These are phyloP conservation scores for Remorina albescens DNA, from an alignment of 2,797 vertebrate species.

Conservation along the genomic window DNA sequence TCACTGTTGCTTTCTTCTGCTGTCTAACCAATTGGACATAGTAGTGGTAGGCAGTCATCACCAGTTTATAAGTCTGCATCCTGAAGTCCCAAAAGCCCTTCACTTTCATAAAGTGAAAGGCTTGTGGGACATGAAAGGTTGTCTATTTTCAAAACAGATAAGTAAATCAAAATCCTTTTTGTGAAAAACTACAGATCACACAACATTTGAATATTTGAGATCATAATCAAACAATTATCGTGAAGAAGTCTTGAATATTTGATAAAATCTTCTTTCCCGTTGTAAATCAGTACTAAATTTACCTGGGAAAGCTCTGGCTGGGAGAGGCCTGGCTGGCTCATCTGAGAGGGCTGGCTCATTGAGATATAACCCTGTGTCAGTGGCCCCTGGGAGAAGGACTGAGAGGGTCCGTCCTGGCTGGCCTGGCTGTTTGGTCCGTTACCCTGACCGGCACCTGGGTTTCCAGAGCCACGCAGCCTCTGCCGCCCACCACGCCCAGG, in stretches of 20 bases:
- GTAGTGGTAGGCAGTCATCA: too few species aligned
- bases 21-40: too few species aligned
- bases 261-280: background rate
- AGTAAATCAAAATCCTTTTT: background rate
- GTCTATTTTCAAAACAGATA: too few species aligned
- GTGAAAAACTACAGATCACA: background rate
- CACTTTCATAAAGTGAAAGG: too few species aligned
- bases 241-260: background rate
- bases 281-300: slow-evolving; percentile 11
- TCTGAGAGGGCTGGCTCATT: slow-evolving; percentile 99
- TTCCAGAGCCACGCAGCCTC: slow-evolving; percentile 90
- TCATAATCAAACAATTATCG: background rate
- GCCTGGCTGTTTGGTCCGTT: slow-evolving; percentile 93
- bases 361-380: slow-evolving; percentile 98
- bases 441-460: slow-evolving; percentile 89
- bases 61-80: too few species aligned
- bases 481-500: slow-evolving; percentile 93
- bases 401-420: slow-evolving; percentile 95
- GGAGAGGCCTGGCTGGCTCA: slow-evolving; percentile 99
- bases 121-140: too few species aligned
- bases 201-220: background rate
- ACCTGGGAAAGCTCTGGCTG: slow-evolving; percentile 99
- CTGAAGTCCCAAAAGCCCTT: too few species aligned
- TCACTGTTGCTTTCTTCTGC: too few species aligned
- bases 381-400: slow-evolving; percentile 98